Base-by-base conservation (phyloP, 1,140 invertebrate species). In the Penaeus vannamei region DNA sequence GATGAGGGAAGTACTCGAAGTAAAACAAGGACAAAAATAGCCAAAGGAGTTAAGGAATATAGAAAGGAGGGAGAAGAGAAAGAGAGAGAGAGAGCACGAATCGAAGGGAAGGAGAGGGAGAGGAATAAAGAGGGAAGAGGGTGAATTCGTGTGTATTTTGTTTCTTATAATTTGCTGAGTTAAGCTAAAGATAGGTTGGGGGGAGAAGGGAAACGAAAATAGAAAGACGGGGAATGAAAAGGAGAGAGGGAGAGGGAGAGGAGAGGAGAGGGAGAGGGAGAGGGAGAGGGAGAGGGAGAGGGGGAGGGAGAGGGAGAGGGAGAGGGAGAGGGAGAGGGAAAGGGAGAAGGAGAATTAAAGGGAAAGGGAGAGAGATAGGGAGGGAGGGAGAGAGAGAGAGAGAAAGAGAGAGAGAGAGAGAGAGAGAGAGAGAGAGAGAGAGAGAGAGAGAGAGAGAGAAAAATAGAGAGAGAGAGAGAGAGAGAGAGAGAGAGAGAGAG, bases 401-500 rank as follows among this genome's bases (percentile, higher is more conserved):
- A n/a, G 79, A 81, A n/a, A 53, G 59, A n/a, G 79, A 53, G 46
- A 53, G 53, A 53, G 36, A 53, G 22, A 22, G 59, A 53, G 79
- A 81, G 59, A 26, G 26, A 81, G 53, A 46, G 26, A 53, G 59
- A 46, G 79, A 42, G 59, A n/a, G 36, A 22, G 79, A 26, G 7
- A 19, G 79, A 53, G n/a, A 42, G 59, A 32, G 53, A 17, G 36
- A 53, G 59, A 32, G 79, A 22, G 17, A 19, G 59, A 81, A 19
- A 53, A 53, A n/a, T 1, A 20, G 79, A 46, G 26, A 53, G 20
- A 46, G 79, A 53, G n/a, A 53, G 36, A 53, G 26, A 26, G n/a
- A 81, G 79, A 81, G 32, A 53, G n/a, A 53, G 36, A 53, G n/a
- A 53, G n/a, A 53, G 36, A 53, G n/a, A 53, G n/a, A 53, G 77